Percentiles rank a stretch among this genome's conserved stretches.
phyloP scores from a whole-genome alignment of 2,888 invertebrate genomes.

The Odontocolon sp. region DNA sequence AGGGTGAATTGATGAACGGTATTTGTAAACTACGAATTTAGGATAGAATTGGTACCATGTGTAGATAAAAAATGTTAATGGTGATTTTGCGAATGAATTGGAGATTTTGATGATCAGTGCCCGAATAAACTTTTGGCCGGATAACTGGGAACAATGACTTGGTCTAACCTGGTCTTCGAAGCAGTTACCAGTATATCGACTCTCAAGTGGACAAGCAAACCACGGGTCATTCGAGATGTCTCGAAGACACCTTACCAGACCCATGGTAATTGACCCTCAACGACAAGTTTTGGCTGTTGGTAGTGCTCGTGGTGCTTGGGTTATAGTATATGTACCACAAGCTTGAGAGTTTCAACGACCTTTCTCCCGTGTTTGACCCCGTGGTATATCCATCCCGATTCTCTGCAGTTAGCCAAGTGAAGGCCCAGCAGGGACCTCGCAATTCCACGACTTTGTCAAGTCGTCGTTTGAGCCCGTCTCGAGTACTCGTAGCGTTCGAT shows the following conservation, averaged over 20 bases:
- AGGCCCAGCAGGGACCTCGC: constrained; percentile 28
- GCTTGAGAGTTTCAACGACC: constrained; percentile 63
- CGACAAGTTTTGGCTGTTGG: constrained; percentile 61
- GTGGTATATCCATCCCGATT: constrained; percentile 56
- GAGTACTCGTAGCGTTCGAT: constrained; percentile 2
- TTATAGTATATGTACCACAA: constrained; percentile 9
- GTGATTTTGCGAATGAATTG: background rate
- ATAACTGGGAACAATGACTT: background rate
- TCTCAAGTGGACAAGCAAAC: constrained; percentile 22
- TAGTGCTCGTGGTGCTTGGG: background rate
- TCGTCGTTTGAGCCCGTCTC: constrained; percentile 16
- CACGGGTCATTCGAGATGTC: constrained; percentile 38
- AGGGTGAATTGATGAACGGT: background rate
- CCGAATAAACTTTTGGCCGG: constrained; percentile 62
- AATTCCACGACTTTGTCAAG: constrained; percentile 37
- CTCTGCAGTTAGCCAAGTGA: constrained; percentile 34
- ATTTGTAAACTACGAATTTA: too few relatives aligned
- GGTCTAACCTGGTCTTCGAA: background rate
- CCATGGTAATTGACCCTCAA: constrained; percentile 71
- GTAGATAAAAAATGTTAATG: too few relatives aligned
- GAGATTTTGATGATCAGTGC: constrained; percentile 46
- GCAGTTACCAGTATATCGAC: constrained; percentile 14
- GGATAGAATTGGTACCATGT: too few relatives aligned
- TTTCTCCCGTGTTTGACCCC: constrained; percentile 67
- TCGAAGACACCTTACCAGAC: constrained; percentile 50